Evolutionary conservation across 2,888 invertebrate species (phyloP).

Genomic region (Cosmopolites sordidus): DNA sequence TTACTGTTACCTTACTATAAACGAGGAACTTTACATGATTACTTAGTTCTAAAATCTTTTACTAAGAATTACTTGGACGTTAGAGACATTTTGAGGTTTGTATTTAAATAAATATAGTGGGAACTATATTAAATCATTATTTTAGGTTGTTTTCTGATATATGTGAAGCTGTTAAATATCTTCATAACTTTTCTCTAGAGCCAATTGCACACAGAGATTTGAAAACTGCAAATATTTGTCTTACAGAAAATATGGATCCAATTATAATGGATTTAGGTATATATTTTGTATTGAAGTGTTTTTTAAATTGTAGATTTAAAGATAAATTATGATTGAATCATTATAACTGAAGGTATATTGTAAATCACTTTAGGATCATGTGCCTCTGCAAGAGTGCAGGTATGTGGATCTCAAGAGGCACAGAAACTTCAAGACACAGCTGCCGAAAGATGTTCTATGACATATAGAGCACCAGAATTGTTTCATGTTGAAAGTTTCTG

Average conservation of each 20-base stretch:
- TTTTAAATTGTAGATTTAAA: not conserved
- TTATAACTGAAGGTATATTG: too few species aligned
- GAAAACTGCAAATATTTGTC: conserved; percentile 79
- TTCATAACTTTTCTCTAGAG: conserved; percentile 69
- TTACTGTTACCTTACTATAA: conserved; percentile 74
- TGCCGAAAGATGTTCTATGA: conserved; percentile 81
- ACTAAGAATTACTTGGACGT: conserved; percentile 60
- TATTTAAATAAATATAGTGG: not conserved
- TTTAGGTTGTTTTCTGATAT: conserved; percentile 63
- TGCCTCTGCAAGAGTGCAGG: conserved; percentile 60
- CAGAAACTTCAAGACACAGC: conserved; percentile 73
- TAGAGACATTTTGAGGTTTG: conserved; percentile 55
- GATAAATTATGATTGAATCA: not conserved
- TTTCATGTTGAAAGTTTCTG: conserved; percentile 80
- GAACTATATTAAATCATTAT: not conserved
- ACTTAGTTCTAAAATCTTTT: conserved; percentile 58
- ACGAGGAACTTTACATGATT: conserved; percentile 70
- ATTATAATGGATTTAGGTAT: conserved; percentile 78
- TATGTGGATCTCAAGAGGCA: conserved; percentile 64
- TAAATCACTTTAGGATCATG: conserved; percentile 56
- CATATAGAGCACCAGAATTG: conserved; percentile 82
- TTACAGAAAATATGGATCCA: conserved; percentile 66
- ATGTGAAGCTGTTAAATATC: conserved; percentile 68
- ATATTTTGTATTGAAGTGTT: not conserved
- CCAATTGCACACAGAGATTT: conserved; percentile 79